phyloP scores from a whole-genome alignment of 1,140 invertebrate species.

The Heliconius nattereri region DNA sequence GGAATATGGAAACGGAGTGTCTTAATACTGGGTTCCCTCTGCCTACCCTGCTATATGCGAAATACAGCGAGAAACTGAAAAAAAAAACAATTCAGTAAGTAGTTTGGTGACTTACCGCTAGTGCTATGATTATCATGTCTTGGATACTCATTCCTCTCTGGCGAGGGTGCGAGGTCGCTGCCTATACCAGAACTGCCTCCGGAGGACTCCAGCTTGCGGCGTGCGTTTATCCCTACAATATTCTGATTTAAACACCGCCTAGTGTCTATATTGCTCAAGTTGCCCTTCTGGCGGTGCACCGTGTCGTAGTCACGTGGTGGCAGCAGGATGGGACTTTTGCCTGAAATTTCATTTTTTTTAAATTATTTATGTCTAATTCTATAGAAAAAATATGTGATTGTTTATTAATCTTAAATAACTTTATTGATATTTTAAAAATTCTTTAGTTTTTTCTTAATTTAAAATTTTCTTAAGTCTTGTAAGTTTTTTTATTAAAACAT shows the following conservation, averaged over 20 bases:
- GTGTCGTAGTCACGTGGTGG: conserved; percentile 97
- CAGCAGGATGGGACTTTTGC: conserved; percentile 89
- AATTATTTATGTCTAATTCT: background rate
- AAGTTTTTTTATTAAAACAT: too few relatives aligned
- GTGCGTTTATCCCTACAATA: conserved; percentile 85
- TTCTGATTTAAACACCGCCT: conserved; percentile 87
- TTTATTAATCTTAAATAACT: too few relatives aligned
- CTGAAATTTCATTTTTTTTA: conserved; percentile 56
- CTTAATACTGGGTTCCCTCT: too few relatives aligned
- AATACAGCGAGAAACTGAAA: too few relatives aligned
- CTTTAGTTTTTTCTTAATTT: too few relatives aligned
- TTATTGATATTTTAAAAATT: too few relatives aligned
- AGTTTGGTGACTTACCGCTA: conserved; percentile 53
- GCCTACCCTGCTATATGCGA: too few relatives aligned
- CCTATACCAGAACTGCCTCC: conserved; percentile 90
- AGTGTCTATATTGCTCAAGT: conserved; percentile 90
- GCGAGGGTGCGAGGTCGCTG: conserved; percentile 92
- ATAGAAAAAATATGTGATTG: too few relatives aligned
- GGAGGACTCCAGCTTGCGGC: conserved; percentile 81
- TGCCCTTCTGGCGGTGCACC: conserved; percentile 91
- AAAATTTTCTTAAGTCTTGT: too few relatives aligned
- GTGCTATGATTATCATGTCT: conserved; percentile 76
- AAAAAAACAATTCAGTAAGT: too few relatives aligned
- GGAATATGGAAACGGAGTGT: too few relatives aligned
- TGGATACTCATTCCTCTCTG: conserved; percentile 81